These are phyloP conservation scores for Pterophyllum scalare DNA, from an alignment of 2,113 vertebrate species.

Conservation along the genomic window DNA sequence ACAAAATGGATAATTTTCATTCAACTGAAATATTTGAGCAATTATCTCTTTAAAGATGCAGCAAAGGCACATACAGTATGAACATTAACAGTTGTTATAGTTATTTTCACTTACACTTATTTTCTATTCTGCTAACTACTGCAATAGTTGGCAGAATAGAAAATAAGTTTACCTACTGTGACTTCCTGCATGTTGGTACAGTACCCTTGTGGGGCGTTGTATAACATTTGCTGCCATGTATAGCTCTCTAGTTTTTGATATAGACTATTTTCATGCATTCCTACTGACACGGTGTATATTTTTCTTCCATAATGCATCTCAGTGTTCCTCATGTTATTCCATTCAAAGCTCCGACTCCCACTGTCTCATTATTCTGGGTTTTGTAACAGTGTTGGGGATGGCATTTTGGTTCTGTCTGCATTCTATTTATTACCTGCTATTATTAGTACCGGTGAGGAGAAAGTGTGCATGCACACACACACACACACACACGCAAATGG, in stretches of 20 bases:
- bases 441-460: constrained; percentile 62
- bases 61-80: neutral
- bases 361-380: constrained; percentile 58
- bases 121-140: too few relatives aligned
- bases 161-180: neutral
- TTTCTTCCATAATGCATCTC: neutral
- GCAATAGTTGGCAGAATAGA: neutral
- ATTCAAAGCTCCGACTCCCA: constrained; percentile 27
- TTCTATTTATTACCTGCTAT: constrained; percentile 76
- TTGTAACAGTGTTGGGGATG: constrained; percentile 55
- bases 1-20: neutral
- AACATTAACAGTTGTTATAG: neutral
- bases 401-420: constrained; percentile 65
- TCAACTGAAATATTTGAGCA: neutral
- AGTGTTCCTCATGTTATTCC: constrained; percentile 12
- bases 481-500: constrained; percentile 13
- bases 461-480: constrained; percentile 13
- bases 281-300: neutral
- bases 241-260: neutral
- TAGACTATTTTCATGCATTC: neutral
- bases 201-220: neutral
- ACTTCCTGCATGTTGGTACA: neutral
- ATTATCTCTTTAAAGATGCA: neutral
- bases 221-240: constrained; percentile 16
- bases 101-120: too few relatives aligned